Base-by-base conservation (phyloP, 2,797 vertebrate genomes). In the Mus spretus region DNA sequence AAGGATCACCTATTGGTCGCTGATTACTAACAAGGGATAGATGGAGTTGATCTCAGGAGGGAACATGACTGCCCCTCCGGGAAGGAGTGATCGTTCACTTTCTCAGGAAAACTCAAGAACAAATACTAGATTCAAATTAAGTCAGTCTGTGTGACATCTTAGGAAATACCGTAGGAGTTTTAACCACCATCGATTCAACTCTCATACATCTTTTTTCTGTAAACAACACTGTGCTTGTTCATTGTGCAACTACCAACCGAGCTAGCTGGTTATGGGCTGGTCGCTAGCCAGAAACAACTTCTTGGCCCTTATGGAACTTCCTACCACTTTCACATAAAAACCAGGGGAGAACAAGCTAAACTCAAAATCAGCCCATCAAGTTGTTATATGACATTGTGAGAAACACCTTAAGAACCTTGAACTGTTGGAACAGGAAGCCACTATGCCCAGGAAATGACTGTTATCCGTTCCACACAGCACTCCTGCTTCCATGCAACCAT, bases 351-450 rank as follows among this genome's bases (percentile, higher is more conserved):
- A 90, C 40, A 55, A 89, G 72, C 57, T 87, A 82, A 72, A 79
- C 77, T 86, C 55, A 93, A 61, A 82, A 61, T 81, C 61, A 57
- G 40, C 81, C 57, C 26, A 24, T 63, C 34, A 28, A n/a, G 70
- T 75, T 82, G 78, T 24, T 67, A 67, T 3, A 86, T 59, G 83
- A 84, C 24, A 61, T 78, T 74, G 50, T 79, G 47, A 72, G 80
- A 88, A 89, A 72, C n/a, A 70, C 81, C 72, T 72, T 57, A 85
- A 83, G 75, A 91, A 90, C 37, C 77, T 91, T 22, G 59, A 95
- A 70, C 74, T 57, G 22, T 67, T 84, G 78, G 44, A 55, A 37
- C 28, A 50, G 70, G n/a, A 65, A 74, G 37, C 4, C 59, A 40
- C 94, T 44, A 0, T 28, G 77, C 19, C 90, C n/a, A 61, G 40